Conservation (phyloP, 2,888 invertebrate species). For the Aphidoletes aphidimyza region DNA sequence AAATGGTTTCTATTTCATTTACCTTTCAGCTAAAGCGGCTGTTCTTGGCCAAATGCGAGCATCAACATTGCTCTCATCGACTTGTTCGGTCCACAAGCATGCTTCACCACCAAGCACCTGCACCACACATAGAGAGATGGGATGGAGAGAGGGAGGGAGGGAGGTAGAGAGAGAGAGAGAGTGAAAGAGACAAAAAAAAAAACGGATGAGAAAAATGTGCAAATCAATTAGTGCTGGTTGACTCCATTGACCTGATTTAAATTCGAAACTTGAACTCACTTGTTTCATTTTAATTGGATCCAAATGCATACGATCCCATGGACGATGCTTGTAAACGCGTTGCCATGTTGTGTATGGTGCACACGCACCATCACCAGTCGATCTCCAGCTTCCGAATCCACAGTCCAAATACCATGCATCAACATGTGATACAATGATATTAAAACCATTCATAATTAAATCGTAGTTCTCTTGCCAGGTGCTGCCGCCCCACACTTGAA, state of each 20-base stretch:
- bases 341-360: constrained; percentile 91
- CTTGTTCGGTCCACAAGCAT: constrained; percentile 87
- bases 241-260: too few species aligned
- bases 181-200: too few species aligned
- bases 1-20: constrained; percentile 26
- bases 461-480: constrained; percentile 84
- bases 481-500: constrained; percentile 85
- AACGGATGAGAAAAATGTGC: too few species aligned
- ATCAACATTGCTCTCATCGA: constrained; percentile 78
- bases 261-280: too few species aligned
- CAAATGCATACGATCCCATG: constrained; percentile 72
- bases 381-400: constrained; percentile 87
- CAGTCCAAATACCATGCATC: constrained; percentile 91
- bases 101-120: constrained; percentile 77
- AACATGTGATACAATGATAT: constrained; percentile 83
- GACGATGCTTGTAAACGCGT: constrained; percentile 84
- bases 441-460: constrained; percentile 80
- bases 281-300: constrained; percentile 64
- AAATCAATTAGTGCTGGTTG: too few species aligned
- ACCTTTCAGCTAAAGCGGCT: constrained; percentile 82
- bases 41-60: constrained; percentile 85
- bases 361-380: constrained; percentile 72
- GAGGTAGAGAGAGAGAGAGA: too few species aligned
- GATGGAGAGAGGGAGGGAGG: too few species aligned
- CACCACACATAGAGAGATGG: too few species aligned